A percentile compares a stretch with the other conserved stretches of the same genome.
These are phyloP conservation scores for Falco berigora DNA, from an alignment of 2,797 vertebrate species.

Conservation along the genomic window DNA sequence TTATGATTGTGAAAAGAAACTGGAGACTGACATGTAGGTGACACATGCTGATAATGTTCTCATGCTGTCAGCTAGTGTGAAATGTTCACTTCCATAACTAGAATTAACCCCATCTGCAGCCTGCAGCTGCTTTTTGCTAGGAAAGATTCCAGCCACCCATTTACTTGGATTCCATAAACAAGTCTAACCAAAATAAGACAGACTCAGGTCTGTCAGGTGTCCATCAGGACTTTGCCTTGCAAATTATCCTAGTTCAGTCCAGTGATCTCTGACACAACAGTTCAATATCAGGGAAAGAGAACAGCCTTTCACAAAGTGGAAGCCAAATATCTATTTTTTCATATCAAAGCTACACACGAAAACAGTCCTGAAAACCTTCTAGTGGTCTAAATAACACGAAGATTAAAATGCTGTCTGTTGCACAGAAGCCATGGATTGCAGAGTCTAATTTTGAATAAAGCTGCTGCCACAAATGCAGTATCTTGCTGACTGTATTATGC, in stretches of 20 bases:
- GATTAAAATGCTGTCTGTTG: background rate
- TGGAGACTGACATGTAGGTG: background rate
- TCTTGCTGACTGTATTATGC: background rate
- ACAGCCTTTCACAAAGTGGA: background rate
- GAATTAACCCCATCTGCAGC: background rate
- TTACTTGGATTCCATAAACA: background rate
- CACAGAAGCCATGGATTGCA: background rate
- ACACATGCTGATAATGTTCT: background rate
- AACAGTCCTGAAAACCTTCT: background rate
- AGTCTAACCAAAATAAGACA: background rate
- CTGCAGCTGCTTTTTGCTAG: background rate
- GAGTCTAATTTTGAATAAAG: background rate
- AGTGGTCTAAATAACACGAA: background rate
- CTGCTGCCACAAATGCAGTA: background rate
- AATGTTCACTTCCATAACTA: background rate
- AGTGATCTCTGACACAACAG: background rate
- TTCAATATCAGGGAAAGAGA: background rate
- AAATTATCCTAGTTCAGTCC: background rate
- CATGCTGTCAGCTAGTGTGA: background rate
- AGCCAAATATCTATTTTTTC: background rate
- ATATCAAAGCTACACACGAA: background rate
- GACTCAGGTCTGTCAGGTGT: background rate
- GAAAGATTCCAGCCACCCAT: background rate
- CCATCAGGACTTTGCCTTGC: background rate
- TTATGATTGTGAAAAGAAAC: background rate